Conservation (phyloP, 2,888 invertebrate species). For the Mimas tiliae region DNA sequence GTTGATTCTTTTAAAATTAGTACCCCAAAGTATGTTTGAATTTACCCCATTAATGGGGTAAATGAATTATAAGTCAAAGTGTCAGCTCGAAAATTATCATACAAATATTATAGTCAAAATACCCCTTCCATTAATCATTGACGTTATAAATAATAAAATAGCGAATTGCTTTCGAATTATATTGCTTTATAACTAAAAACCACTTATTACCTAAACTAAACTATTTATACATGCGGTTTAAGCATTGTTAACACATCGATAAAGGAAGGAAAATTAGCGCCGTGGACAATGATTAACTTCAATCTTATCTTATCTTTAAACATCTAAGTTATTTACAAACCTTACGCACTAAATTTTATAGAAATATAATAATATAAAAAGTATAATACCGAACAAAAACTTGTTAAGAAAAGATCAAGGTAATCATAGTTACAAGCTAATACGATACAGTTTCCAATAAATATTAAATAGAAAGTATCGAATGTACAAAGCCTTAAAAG, state of each 20-base stretch:
- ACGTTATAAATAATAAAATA: neutral
- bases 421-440: constrained; percentile 67
- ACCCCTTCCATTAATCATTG: neutral
- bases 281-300: constrained; percentile 75
- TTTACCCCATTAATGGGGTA: neutral
- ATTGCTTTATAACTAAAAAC: neutral
- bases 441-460: neutral
- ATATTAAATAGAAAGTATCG: neutral
- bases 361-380: constrained; percentile 9
- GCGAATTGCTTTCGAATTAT: neutral
- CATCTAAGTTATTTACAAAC: constrained; percentile 38
- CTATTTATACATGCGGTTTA: constrained; percentile 5
- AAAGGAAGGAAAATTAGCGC: constrained; percentile 21
- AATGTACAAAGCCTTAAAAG: neutral
- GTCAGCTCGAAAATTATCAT: neutral
- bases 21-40: neutral
- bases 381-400: constrained; percentile 36
- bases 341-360: constrained; percentile 29
- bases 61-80: neutral
- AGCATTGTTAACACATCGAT: constrained; percentile 10
- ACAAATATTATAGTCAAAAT: neutral
- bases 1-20: neutral
- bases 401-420: constrained; percentile 78
- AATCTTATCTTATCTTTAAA: constrained; percentile 78
- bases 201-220: neutral